These are phyloP conservation scores for Rhinoderma darwinii DNA, from an alignment of 2,113 vertebrate species.

Conservation along the genomic window DNA sequence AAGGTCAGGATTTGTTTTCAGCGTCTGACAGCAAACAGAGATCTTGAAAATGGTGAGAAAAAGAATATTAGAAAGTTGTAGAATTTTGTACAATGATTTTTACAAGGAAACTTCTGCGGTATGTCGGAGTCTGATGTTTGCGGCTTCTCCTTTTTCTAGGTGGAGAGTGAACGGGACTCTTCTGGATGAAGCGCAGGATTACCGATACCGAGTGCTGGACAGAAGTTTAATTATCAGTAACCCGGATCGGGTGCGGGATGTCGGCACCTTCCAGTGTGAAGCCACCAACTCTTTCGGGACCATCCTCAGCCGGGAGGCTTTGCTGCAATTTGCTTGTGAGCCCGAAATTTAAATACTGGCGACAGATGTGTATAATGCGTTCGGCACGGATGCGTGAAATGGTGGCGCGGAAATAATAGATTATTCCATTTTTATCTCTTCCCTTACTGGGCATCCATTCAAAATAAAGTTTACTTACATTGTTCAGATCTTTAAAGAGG, in stretches of 20 bases:
- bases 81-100: too few relatives aligned
- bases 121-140: neutral
- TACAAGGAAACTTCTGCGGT: neutral
- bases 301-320: conserved; percentile 89
- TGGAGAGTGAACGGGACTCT: conserved; percentile 94
- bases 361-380: neutral
- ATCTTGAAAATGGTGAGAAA: neutral
- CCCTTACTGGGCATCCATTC: too few relatives aligned
- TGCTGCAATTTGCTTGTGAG: conserved; percentile 96
- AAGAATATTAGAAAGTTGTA: too few relatives aligned
- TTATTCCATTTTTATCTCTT: neutral
- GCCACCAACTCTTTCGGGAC: conserved; percentile 94
- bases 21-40: neutral
- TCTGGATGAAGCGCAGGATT: conserved; percentile 82
- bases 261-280: conserved; percentile 93
- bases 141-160: conserved; percentile 68
- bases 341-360: conserved; percentile 58
- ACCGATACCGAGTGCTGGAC: conserved; percentile 87
- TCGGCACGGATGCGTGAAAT: too few relatives aligned
- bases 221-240: conserved; percentile 91
- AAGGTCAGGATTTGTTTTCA: neutral
- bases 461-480: neutral
- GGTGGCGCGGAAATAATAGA: too few relatives aligned
- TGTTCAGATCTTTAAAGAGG: too few relatives aligned
- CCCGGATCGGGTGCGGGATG: conserved; percentile 87